phyloP scores from a whole-genome alignment of 92 coral and sea anemone genomes.

The Palythoa grandiflora region DNA sequence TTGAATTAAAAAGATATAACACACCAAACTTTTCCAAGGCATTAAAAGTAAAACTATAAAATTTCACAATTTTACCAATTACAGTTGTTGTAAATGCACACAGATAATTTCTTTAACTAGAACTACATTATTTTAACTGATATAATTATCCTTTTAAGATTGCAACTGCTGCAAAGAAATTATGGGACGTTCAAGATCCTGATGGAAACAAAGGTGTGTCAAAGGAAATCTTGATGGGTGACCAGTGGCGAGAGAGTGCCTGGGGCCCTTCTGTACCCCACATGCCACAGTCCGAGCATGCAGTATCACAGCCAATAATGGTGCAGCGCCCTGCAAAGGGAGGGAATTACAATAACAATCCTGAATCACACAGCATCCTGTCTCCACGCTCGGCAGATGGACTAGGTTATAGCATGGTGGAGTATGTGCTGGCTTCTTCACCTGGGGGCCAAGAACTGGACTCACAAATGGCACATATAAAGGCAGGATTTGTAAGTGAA shows the following conservation, averaged over 20 bases:
- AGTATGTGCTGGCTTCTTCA: conserved; percentile 94
- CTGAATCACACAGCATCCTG: conserved; percentile 89
- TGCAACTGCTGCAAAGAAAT: conserved; percentile 97
- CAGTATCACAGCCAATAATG: conserved; percentile 98
- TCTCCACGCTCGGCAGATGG: conserved; percentile 99
- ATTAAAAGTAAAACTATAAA: too few relatives aligned
- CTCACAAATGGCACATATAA: conserved; percentile 78
- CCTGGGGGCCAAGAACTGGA: conserved; percentile 97
- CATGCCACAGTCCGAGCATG: conserved; percentile 97
- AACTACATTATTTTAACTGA: neutral
- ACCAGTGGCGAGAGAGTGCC: conserved; percentile 93
- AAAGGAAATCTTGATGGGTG: conserved; percentile 87
- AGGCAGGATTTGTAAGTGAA: conserved; percentile 91
- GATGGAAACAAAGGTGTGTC: conserved; percentile 89
- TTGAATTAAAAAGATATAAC: too few relatives aligned
- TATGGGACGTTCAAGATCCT: conserved; percentile 96
- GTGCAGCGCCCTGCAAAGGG: conserved; percentile 93
- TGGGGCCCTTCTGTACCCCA: conserved; percentile 98
- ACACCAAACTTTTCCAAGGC: too few relatives aligned
- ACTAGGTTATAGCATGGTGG: conserved; percentile 97
- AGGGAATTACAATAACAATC: conserved; percentile 68
- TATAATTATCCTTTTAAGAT: conserved; percentile 59
- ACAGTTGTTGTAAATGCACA: neutral
- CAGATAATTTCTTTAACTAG: neutral
- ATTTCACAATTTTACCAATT: too few relatives aligned